These are phyloP conservation scores for Cosmia pyralina DNA, from an alignment of 2,888 invertebrate genomes.

Conservation along the genomic window DNA sequence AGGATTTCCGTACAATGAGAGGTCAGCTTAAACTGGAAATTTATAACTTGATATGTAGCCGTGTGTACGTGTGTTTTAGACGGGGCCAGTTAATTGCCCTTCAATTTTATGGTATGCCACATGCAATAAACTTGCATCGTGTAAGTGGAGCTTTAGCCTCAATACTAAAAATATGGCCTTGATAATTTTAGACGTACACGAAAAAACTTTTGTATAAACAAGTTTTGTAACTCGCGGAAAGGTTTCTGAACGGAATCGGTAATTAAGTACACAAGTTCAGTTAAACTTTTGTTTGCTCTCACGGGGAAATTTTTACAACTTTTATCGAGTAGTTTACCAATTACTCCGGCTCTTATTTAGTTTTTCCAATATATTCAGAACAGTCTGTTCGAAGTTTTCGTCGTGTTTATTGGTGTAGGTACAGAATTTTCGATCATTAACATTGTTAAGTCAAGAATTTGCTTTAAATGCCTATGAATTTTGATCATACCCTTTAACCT, in stretches of 20 bases:
- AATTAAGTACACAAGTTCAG: conserved; percentile 80
- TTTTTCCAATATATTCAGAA: conserved; percentile 41
- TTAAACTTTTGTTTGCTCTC: conserved; percentile 75
- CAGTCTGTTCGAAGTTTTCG: conserved; percentile 19
- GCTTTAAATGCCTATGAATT: conserved; percentile 27
- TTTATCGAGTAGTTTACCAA: conserved; percentile 69
- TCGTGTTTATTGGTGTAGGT: conserved; percentile 11
- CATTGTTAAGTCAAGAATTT: conserved; percentile 26
- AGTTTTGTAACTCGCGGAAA: conserved; percentile 73
- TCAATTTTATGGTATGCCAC: too few relatives aligned
- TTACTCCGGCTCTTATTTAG: conserved; percentile 45
- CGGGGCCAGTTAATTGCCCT: too few relatives aligned
- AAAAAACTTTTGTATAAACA: conserved; percentile 76
- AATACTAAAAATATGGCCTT: conserved; percentile 80
- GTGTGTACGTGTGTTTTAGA: too few relatives aligned
- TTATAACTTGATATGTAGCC: too few relatives aligned
- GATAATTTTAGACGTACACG: conserved; percentile 78
- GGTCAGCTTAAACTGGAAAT: too few relatives aligned
- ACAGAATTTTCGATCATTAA: conserved; percentile 7
- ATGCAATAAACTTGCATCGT: too few relatives aligned
- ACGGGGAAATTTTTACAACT: conserved; percentile 67
- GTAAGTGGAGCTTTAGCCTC: conserved; percentile 42
- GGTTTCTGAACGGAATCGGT: conserved; percentile 79
- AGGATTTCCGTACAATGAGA: too few relatives aligned
- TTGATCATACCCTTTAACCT: conserved; percentile 35